These are phyloP conservation scores for Drosophila kuntzei DNA, from an alignment of 2,888 invertebrate genomes.

Conservation along the genomic window DNA sequence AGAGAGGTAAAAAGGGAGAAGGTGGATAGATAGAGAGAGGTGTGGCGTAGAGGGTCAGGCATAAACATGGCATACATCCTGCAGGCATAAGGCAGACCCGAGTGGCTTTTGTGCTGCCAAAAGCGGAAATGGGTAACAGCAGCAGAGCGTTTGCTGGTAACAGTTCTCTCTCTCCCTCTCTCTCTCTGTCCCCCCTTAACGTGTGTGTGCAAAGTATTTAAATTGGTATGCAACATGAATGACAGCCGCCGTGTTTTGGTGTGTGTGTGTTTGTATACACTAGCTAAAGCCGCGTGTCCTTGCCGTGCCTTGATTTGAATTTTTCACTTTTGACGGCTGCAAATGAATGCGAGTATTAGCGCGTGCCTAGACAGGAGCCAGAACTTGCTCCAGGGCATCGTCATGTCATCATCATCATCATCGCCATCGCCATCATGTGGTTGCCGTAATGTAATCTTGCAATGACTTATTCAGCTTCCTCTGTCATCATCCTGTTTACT, in stretches of 20 bases:
- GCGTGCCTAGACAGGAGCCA: constrained; percentile 48
- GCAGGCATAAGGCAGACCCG: constrained; percentile 67
- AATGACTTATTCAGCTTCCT: constrained; percentile 67
- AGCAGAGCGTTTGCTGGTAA: constrained; percentile 37
- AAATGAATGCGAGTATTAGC: constrained; percentile 76
- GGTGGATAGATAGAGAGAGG: not conserved
- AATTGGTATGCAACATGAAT: constrained; percentile 82
- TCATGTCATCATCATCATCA: constrained; percentile 27
- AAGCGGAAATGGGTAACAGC: constrained; percentile 81
- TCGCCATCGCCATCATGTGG: constrained; percentile 28
- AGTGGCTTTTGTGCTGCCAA: constrained; percentile 78
- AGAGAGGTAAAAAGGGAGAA: not conserved
- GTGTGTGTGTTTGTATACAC: constrained; percentile 13
- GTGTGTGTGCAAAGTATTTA: constrained; percentile 72
- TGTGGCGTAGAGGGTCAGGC: constrained; percentile 37
- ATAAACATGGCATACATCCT: constrained; percentile 80
- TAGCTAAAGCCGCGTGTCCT: constrained; percentile 38
- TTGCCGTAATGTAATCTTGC: constrained; percentile 60
- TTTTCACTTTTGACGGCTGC: constrained; percentile 72
- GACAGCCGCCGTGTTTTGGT: constrained; percentile 69
- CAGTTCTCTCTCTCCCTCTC: constrained; percentile 8
- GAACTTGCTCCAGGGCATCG: constrained; percentile 30
- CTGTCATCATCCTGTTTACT: constrained; percentile 51
- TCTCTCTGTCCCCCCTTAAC: not conserved
- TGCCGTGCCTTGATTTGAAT: constrained; percentile 69